These are phyloP conservation scores for Sciurus carolinensis DNA, from an alignment of 2,797 vertebrate genomes.

Conservation along the genomic window DNA sequence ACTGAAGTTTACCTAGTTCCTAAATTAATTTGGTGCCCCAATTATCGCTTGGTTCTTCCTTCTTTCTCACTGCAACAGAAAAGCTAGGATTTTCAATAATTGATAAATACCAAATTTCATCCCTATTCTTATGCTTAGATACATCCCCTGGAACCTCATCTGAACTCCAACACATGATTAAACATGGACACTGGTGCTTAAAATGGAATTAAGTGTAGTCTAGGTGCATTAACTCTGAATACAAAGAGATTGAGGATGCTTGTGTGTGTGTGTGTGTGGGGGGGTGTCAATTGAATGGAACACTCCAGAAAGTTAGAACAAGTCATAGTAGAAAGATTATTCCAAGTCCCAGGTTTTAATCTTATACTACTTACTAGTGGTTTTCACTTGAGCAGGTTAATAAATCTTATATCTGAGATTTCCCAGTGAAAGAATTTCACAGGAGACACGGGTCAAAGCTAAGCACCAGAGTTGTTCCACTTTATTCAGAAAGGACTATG, in stretches of 20 bases:
- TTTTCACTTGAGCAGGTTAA: neutral
- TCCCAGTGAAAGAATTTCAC: neutral
- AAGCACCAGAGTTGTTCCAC: no score
- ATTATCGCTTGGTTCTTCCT: neutral
- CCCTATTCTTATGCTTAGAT: neutral
- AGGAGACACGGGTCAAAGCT: no score
- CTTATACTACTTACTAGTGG: neutral
- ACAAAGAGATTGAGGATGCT: neutral
- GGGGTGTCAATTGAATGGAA: neutral
- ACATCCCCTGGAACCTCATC: neutral
- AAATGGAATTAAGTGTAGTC: neutral
- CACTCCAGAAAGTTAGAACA: neutral
- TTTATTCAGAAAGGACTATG: no score
- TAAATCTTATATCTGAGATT: neutral
- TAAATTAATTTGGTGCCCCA: neutral
- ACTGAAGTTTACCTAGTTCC: neutral
- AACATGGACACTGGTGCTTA: neutral
- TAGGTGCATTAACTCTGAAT: neutral
- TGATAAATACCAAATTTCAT: neutral
- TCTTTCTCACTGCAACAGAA: neutral
- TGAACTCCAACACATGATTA: neutral
- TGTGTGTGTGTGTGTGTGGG: neutral
- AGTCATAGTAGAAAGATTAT: neutral
- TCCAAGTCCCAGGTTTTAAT: neutral
- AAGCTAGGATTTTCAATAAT: neutral